Percentiles rank a stretch among this genome's conserved stretches.
Evolutionary conservation across 2,797 vertebrate genomes (phyloP).

Genomic region (Bucorvus abyssinicus): DNA sequence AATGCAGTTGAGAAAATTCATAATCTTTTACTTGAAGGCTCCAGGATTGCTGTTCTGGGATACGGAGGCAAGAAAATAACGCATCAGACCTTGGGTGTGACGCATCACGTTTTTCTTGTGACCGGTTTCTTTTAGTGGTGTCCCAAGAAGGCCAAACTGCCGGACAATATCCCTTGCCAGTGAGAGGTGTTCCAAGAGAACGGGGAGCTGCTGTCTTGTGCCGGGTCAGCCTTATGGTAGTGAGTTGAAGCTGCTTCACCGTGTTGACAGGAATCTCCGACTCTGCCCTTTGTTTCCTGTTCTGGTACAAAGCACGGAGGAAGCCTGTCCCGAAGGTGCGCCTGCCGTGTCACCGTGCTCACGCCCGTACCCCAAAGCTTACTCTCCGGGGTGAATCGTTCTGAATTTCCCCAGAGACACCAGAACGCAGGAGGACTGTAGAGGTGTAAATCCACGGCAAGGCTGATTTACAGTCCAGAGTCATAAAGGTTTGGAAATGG

Average conservation of each 20-base stretch:
- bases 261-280: background rate
- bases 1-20: background rate
- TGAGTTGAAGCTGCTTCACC: background rate
- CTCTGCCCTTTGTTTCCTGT: background rate
- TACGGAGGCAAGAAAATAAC: background rate
- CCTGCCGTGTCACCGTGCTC: background rate
- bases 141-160: background rate
- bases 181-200: background rate
- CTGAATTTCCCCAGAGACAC: background rate
- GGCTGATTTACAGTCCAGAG: background rate
- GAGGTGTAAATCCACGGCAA: background rate
- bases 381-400: background rate
- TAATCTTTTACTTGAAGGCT: background rate
- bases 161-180: background rate
- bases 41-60: background rate
- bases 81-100: background rate
- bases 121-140: background rate
- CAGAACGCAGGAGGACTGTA: background rate
- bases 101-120: fast-evolving
- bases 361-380: background rate
- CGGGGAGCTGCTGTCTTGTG: background rate
- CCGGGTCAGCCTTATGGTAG: background rate
- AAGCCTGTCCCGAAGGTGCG: background rate
- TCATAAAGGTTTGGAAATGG: background rate
- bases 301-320: background rate